Evolutionary conservation across 2,113 vertebrate genomes (phyloP).

Genomic region (Lagopus muta): DNA sequence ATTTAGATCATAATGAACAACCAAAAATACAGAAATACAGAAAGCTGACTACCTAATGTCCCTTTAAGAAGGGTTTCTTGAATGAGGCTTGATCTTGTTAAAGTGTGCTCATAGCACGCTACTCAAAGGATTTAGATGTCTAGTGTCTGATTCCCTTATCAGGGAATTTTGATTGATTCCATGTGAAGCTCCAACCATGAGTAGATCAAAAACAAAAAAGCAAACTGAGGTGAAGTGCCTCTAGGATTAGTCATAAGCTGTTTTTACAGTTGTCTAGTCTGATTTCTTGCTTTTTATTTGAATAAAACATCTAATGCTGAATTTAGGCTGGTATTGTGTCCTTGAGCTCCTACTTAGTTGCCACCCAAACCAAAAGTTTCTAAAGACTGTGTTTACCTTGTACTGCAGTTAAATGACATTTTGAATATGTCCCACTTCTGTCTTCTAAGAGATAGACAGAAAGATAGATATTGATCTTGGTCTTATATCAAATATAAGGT

Average conservation of each 20-base stretch:
- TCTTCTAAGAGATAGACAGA: neutral
- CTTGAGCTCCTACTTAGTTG: neutral
- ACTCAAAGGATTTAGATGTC: neutral
- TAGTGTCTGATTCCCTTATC: neutral
- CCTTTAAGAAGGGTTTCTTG: neutral
- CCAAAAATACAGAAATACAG: neutral
- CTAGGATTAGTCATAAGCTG: neutral
- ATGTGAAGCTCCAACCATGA: neutral
- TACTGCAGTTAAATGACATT: neutral
- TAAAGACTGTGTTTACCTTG: neutral
- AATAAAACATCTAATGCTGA: neutral
- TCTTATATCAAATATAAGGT: neutral
- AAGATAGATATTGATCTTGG: neutral
- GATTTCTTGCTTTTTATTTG: neutral
- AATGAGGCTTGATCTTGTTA: neutral
- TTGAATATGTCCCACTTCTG: neutral
- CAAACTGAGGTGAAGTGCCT: neutral
- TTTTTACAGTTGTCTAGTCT: neutral
- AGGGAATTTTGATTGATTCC: neutral
- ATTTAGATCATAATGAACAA: neutral
- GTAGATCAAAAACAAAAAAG: neutral
- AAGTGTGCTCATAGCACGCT: neutral
- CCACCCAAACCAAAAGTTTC: neutral
- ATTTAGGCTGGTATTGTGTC: neutral
- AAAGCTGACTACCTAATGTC: neutral